Base-by-base conservation (phyloP, 2,888 invertebrate species). In the Automeris io region DNA sequence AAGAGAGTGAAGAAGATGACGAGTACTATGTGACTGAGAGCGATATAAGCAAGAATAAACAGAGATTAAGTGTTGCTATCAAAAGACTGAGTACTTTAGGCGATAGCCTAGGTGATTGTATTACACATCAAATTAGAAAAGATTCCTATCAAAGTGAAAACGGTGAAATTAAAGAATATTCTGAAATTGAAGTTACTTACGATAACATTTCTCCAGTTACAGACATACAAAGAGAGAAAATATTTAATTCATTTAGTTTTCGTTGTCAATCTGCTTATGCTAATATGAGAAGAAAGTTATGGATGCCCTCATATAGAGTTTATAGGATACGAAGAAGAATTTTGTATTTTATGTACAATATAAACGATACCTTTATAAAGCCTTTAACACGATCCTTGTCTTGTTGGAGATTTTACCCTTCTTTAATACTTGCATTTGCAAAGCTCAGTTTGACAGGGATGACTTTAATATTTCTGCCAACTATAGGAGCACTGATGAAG, bases 41-140 rank as follows among this genome's bases (percentile, higher is more conserved):
- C 43, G 54, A 57, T 41, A 41, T 53, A 16, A 63, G 49, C 41
- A 70, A 56, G 41, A 70, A 65, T 47, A 78, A 73, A 44, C 74
- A 74, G 53, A 73, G 74, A 38, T 64, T 87, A 44, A 83, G 78
- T 49, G 57, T 69, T 38, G 81, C 78, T 43, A 83, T 88, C 37
- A 87, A 83, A 66, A 81, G 88, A 75, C 76, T 88, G 61, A 88
- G 87, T 58, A 74, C 66, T 38, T 70, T 88, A 64, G 82, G 87
- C 46, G 86, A 85, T 55, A 83, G 72, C 58, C 68, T 88, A 43
- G 87, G 87, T 45, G 87, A 81, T 45, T 83, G 71, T 42, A 88
- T 88, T 51, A 59, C 60, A 33, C 85, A 81, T 54, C 80, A 83
- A 59, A 63, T 63, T 13, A 74, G 78, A 59, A 71, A 67, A 58